Percentiles rank a stretch among this genome's conserved stretches.
Evolutionary conservation across 2,113 vertebrate species (phyloP).

Genomic region (Malurus alboscapulatus): DNA sequence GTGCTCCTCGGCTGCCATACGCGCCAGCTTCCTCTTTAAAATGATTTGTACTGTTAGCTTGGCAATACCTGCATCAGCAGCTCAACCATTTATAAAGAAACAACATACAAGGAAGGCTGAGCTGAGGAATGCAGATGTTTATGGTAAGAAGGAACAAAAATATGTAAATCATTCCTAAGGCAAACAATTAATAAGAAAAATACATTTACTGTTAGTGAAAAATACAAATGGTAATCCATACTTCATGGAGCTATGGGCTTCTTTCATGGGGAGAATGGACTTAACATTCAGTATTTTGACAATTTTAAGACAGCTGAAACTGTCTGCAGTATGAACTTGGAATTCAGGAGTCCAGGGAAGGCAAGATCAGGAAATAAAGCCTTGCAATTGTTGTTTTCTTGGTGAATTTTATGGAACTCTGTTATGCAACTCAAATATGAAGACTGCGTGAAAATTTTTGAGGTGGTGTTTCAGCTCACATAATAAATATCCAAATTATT

Average conservation of each 20-base stretch:
- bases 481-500: constrained; percentile 74
- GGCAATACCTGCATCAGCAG: constrained; percentile 90
- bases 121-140: constrained; percentile 90
- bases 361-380: constrained; percentile 78
- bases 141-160: constrained; percentile 91
- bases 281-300: constrained; percentile 78
- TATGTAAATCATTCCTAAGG: constrained; percentile 90
- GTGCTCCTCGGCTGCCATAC: constrained; percentile 94
- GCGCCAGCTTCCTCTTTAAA: constrained; percentile 94
- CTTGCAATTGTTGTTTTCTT: constrained; percentile 73
- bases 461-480: constrained; percentile 76
- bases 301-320: constrained; percentile 79
- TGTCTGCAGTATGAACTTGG: constrained; percentile 80
- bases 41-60: constrained; percentile 92
- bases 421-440: constrained; percentile 77
- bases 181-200: constrained; percentile 90
- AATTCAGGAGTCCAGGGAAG: constrained; percentile 77
- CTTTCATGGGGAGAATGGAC: constrained; percentile 79
- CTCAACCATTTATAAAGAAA: constrained; percentile 89
- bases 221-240: constrained; percentile 86
- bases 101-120: constrained; percentile 88
- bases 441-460: constrained; percentile 75
- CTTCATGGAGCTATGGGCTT: constrained; percentile 83
- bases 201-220: constrained; percentile 90
- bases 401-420: constrained; percentile 78